These are phyloP conservation scores for Atrichornis clamosus DNA, from an alignment of 2,113 vertebrate species.

Conservation along the genomic window DNA sequence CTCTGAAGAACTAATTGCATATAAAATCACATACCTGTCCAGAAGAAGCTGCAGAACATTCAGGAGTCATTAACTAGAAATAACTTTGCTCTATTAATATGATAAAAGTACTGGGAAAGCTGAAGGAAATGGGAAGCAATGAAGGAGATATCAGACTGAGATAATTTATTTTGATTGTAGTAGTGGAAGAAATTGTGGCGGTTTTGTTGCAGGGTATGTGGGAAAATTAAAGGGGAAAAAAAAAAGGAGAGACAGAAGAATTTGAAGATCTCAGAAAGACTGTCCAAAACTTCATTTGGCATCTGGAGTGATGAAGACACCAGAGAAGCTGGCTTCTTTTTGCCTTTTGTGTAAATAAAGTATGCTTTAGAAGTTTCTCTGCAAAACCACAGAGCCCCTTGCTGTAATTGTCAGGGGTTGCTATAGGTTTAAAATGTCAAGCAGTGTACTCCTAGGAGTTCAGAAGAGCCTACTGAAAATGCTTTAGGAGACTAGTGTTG, in stretches of 20 bases:
- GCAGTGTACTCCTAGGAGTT: background rate
- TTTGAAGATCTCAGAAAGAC: background rate
- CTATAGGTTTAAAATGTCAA: background rate
- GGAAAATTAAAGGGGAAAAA: background rate
- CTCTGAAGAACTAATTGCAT: background rate
- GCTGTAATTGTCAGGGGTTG: background rate
- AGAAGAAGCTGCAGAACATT: background rate
- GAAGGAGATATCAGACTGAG: background rate
- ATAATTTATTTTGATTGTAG: background rate
- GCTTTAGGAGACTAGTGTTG: background rate
- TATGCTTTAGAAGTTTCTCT: background rate
- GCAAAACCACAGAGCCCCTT: background rate
- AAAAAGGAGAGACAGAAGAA: background rate
- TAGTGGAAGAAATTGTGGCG: background rate
- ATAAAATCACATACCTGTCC: background rate
- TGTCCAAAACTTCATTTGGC: background rate
- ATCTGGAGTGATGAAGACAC: background rate
- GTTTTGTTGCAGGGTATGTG: background rate
- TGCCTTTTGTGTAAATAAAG: background rate
- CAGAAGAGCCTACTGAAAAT: background rate
- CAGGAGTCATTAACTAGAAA: background rate
- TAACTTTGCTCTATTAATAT: background rate
- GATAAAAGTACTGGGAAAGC: background rate
- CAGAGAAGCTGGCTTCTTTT: background rate
- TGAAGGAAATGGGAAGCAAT: background rate